These are phyloP conservation scores for Astropecten irregularis DNA, from an alignment of 53 echinoderm and acorn worm genomes.

Conservation along the genomic window DNA sequence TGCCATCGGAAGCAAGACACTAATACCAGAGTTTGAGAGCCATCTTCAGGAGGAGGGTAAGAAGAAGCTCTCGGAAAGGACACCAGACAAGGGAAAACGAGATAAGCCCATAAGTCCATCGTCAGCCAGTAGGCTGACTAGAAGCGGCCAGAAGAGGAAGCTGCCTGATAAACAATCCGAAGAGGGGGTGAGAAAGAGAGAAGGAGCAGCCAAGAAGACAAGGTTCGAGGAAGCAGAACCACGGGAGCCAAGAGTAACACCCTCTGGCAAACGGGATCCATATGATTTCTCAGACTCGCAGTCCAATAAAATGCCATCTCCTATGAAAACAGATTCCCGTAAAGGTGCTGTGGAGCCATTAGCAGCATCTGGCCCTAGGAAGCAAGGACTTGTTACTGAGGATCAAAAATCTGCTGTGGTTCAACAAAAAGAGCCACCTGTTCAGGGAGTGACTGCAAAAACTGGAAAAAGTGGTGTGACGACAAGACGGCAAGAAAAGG, in stretches of 20 bases:
- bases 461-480: background rate
- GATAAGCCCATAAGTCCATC: background rate
- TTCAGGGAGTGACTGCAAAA: too few species aligned
- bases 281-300: slow-evolving; percentile 92
- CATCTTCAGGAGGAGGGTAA: background rate
- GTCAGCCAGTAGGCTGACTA: slow-evolving; percentile 2
- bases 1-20: background rate
- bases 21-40: background rate
- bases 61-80: slow-evolving; percentile 4
- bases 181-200: background rate
- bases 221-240: slow-evolving; percentile 4
- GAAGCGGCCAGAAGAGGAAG: slow-evolving; percentile 44
- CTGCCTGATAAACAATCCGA: background rate
- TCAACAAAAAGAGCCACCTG: background rate
- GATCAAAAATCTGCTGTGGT: background rate
- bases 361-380: background rate
- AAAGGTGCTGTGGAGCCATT: background rate
- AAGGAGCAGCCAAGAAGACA: slow-evolving; percentile 9
- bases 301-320: slow-evolving; percentile 81
- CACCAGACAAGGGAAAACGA: slow-evolving; percentile 14
- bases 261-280: slow-evolving; percentile 64
- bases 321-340: slow-evolving; percentile 44
- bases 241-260: background rate
- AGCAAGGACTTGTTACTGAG: background rate
- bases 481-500: background rate